A percentile compares a stretch with the other conserved stretches of the same genome.
Evolutionary conservation across 2,888 invertebrate species (phyloP).

Genomic region (Atethmia centrago): DNA sequence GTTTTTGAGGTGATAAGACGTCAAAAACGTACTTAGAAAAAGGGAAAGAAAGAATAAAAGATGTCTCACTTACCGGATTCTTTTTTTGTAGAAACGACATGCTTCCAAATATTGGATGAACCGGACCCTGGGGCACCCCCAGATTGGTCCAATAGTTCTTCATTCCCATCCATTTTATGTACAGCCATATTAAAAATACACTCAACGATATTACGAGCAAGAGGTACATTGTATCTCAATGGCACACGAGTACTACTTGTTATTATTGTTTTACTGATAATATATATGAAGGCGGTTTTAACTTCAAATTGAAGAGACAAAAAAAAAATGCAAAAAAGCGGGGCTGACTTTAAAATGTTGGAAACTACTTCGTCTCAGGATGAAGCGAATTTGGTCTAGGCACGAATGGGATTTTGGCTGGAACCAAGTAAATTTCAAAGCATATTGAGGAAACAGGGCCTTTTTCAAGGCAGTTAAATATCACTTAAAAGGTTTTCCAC

Average conservation of each 20-base stretch:
- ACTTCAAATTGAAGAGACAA: neutral
- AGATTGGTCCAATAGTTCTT: constrained; percentile 64
- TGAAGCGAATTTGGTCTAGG: neutral
- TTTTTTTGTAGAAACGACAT: constrained; percentile 71
- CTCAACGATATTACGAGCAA: constrained; percentile 19
- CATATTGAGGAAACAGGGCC: neutral
- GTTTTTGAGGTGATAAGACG: neutral
- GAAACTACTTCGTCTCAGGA: too few species aligned
- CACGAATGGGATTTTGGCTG: neutral
- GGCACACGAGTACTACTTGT: neutral
- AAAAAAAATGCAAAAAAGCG: neutral
- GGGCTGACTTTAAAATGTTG: too few species aligned
- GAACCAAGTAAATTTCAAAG: neutral
- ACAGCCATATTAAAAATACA: constrained; percentile 41
- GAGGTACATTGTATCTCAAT: constrained; percentile 38
- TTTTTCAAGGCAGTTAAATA: neutral
- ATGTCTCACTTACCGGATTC: constrained; percentile 70
- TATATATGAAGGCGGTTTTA: constrained; percentile 7
- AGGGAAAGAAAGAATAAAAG: neutral
- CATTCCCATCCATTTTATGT: constrained; percentile 57
- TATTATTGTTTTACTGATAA: constrained; percentile 4
- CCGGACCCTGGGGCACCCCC: constrained; percentile 61
- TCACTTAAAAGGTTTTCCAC: neutral
- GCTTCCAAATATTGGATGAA: constrained; percentile 72
- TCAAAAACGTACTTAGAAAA: neutral